phyloP scores from a whole-genome alignment of 2,888 invertebrate species.

The Unio delphinus region DNA sequence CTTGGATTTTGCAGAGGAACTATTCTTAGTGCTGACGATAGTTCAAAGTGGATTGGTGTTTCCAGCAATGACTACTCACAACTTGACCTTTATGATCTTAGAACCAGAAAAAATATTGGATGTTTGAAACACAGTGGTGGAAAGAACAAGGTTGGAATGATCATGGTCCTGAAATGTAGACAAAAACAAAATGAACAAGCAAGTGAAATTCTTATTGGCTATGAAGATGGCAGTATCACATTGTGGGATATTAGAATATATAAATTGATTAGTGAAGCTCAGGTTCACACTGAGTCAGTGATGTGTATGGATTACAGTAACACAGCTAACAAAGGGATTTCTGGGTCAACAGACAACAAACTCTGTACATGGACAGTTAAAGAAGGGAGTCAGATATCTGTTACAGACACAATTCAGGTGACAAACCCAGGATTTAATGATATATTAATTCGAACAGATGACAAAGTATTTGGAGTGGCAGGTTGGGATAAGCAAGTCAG shows the following conservation, averaged over 20 bases:
- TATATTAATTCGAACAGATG: constrained; percentile 51
- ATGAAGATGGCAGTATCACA: constrained; percentile 58
- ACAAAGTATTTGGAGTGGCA: constrained; percentile 58
- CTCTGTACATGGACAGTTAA: constrained; percentile 37
- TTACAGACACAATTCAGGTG: constrained; percentile 13
- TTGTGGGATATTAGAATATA: constrained; percentile 49
- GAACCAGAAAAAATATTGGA: constrained; percentile 14
- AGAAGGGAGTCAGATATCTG: constrained; percentile 14
- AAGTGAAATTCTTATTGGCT: constrained; percentile 42
- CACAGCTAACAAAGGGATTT: constrained; percentile 32
- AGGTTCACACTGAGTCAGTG: constrained; percentile 44
- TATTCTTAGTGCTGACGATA: not conserved
- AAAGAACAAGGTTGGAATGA: constrained; percentile 21
- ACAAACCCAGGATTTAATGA: constrained; percentile 58
- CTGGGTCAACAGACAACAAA: constrained; percentile 50
- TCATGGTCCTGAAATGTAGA: not conserved
- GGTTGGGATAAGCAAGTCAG: constrained; percentile 64
- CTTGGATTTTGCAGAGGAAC: constrained; percentile 40
- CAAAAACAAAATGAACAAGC: not conserved
- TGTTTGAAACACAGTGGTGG: constrained; percentile 18
- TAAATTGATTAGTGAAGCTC: constrained; percentile 27
- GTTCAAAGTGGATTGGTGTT: constrained; percentile 24
- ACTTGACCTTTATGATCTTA: constrained; percentile 40
- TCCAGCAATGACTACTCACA: constrained; percentile 39
- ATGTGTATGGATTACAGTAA: constrained; percentile 51